Percentiles rank a stretch among this genome's conserved stretches.
phyloP scores from a whole-genome alignment of 2,797 vertebrate genomes.

The Argya squamiceps region DNA sequence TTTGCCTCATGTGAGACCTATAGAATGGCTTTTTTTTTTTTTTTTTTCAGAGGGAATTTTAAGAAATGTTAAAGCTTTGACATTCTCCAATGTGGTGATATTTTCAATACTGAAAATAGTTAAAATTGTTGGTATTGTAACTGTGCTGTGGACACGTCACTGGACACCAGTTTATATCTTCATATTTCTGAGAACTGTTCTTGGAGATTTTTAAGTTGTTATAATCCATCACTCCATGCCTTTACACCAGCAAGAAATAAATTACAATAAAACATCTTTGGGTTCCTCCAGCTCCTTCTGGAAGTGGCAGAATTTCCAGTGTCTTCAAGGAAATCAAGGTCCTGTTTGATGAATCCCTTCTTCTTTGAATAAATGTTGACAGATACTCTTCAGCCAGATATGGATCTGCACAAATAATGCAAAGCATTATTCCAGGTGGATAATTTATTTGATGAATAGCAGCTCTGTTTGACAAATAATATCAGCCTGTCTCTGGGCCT shows the following conservation, averaged over 20 bases:
- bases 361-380: slow-evolving; percentile 26
- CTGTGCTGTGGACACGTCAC: background rate
- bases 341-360: slow-evolving; percentile 6
- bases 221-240: background rate
- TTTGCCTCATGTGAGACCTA: background rate
- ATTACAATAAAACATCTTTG: background rate
- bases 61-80: background rate
- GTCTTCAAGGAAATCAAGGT: slow-evolving; percentile 5
- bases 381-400: background rate
- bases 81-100: background rate
- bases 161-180: background rate
- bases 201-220: background rate
- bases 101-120: background rate
- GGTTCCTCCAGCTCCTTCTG: background rate
- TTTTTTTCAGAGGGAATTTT: background rate
- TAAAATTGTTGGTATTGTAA: background rate
- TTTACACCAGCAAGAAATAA: background rate
- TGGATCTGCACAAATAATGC: slow-evolving; percentile 29
- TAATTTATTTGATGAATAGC: slow-evolving; percentile 41
- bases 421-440: slow-evolving; percentile 30
- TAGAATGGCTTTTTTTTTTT: background rate
- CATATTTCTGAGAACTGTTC: background rate
- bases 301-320: background rate
- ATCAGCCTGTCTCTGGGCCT: background rate
- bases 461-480: slow-evolving; percentile 18